Conservation (phyloP, 2,797 vertebrate species). For the Enteromius unitaeniatus region DNA sequence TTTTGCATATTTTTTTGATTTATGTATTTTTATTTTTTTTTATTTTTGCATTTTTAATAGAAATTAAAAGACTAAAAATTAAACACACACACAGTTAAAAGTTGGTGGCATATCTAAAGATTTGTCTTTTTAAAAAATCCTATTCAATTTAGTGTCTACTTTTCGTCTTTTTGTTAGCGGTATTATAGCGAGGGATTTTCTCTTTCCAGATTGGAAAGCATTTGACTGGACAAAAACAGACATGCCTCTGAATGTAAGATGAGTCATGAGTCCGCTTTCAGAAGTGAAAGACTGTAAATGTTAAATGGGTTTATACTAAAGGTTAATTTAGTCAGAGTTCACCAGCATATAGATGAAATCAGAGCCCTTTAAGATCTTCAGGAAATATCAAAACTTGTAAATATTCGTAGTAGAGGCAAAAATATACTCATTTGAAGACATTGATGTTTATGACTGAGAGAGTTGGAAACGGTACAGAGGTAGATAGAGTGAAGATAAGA, state of each 20-base stretch:
- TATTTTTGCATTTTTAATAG: no score
- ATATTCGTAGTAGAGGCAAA: neutral
- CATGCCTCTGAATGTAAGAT: neutral
- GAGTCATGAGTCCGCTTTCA: neutral
- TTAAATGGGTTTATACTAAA: neutral
- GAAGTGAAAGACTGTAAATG: neutral
- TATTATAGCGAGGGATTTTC: neutral
- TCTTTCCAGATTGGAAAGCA: neutral
- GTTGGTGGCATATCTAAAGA: neutral
- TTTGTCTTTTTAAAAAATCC: neutral
- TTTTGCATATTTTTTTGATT: no score
- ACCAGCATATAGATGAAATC: neutral
- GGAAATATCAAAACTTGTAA: neutral
- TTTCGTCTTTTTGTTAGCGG: neutral
- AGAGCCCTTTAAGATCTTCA: neutral
- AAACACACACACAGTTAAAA: no score
- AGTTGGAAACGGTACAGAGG: conserved; percentile 27
- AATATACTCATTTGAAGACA: neutral
- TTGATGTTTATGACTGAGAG: neutral
- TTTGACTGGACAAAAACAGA: conserved; percentile 3
- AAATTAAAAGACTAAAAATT: no score
- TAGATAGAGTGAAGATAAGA: conserved; percentile 12
- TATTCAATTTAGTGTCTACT: neutral
- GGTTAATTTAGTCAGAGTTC: neutral
- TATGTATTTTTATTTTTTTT: no score